Conservation (phyloP, 2,797 vertebrate genomes). For the Hippopotamyrus pictus region DNA sequence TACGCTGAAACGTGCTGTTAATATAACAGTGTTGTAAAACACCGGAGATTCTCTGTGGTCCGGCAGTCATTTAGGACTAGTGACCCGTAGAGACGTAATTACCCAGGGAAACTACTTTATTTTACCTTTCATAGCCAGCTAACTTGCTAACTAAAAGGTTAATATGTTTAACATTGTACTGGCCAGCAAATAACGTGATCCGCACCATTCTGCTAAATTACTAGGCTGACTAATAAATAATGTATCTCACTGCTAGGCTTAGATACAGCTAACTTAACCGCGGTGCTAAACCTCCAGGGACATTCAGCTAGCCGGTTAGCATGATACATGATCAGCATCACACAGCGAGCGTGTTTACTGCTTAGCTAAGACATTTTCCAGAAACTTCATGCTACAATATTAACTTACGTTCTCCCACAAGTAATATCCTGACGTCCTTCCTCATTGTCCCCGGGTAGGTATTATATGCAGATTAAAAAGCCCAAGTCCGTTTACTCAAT, state of each 20-base stretch:
- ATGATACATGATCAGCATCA: slow-evolving; percentile 4
- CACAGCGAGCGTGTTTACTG: background rate
- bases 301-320: background rate
- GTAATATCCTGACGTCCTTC: slow-evolving; percentile 88
- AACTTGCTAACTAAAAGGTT: background rate
- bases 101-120: background rate
- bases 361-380: background rate
- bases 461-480: slow-evolving; percentile 17
- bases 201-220: background rate
- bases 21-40: background rate
- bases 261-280: background rate
- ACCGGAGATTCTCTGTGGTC: background rate
- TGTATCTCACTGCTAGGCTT: background rate
- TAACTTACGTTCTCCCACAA: slow-evolving; percentile 88
- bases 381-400: background rate
- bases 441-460: slow-evolving; percentile 64
- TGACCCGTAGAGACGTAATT: background rate
- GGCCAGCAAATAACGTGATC: background rate
- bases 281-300: background rate
- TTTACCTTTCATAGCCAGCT: background rate
- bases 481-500: slow-evolving; percentile 9
- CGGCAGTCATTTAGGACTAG: background rate
- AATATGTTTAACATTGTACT: background rate
- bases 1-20: background rate
- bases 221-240: background rate